Evolutionary conservation across 2,797 vertebrate genomes (phyloP).

Genomic region (Mareca strepera): DNA sequence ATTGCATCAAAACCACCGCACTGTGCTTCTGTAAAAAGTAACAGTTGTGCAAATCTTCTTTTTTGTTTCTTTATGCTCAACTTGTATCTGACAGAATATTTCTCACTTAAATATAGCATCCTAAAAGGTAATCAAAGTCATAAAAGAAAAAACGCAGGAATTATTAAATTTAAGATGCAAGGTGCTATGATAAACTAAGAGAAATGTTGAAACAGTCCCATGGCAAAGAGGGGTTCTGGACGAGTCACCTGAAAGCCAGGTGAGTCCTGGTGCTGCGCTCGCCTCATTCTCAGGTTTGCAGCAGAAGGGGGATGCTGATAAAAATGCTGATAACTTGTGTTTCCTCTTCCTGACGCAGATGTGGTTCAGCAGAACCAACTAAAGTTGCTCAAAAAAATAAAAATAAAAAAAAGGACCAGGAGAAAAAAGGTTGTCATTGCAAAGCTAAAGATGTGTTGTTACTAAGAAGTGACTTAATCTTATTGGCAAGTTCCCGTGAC

Average conservation of each 20-base stretch:
- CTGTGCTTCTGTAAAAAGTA: not conserved
- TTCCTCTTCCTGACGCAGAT: not conserved
- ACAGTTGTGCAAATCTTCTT: accelerated
- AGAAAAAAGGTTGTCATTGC: not conserved
- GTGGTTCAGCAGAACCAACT: not conserved
- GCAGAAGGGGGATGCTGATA: not conserved
- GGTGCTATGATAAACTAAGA: not conserved
- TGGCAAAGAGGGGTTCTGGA: accelerated
- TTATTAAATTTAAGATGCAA: not conserved
- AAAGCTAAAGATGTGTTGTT: not conserved
- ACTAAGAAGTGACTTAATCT: not conserved
- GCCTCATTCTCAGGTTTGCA: not conserved
- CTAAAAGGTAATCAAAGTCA: not conserved
- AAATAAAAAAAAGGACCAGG: not conserved
- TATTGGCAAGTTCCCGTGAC: not conserved
- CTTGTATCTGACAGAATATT: not conserved
- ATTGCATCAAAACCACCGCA: not conserved
- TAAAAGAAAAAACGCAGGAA: not conserved
- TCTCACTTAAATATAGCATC: not conserved
- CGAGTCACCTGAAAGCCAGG: not conserved
- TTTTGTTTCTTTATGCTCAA: not conserved
- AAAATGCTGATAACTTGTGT: not conserved
- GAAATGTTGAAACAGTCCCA: not conserved
- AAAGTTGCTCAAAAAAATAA: not conserved
- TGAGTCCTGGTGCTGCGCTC: not conserved